These are phyloP conservation scores for Plecotus auritus DNA, from an alignment of 2,113 vertebrate species.

Conservation along the genomic window DNA sequence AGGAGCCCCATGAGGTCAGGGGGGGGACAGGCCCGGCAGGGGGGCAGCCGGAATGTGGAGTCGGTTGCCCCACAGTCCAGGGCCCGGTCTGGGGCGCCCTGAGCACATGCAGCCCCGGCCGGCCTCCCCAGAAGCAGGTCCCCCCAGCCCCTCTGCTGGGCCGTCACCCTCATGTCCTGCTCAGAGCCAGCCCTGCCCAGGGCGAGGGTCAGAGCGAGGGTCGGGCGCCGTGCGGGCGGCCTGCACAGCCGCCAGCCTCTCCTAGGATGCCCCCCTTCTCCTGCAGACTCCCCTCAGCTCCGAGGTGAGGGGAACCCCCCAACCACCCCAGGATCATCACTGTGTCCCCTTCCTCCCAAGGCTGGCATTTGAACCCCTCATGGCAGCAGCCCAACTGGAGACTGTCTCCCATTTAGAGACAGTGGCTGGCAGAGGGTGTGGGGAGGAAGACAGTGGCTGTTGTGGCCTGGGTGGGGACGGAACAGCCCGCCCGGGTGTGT, in stretches of 20 bases:
- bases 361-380: neutral
- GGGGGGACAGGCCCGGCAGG: neutral
- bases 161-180: neutral
- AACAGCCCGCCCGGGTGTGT: neutral
- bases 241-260: neutral
- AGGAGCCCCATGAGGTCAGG: neutral
- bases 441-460: neutral
- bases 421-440: neutral
- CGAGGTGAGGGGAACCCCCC: neutral
- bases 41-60: neutral
- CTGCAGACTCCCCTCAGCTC: no score
- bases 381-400: accelerated
- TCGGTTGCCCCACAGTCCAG: neutral
- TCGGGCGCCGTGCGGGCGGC: neutral
- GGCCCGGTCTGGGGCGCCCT: neutral
- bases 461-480: neutral
- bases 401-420: no score
- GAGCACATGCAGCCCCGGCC: neutral
- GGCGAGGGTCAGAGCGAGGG: neutral
- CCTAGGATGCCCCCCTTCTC: neutral
- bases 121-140: neutral
- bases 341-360: no score
- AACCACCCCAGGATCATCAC: no score
- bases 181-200: neutral
- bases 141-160: neutral